These are phyloP conservation scores for Pan paniscus DNA, from an alignment of 2,113 vertebrate genomes.

Conservation along the genomic window DNA sequence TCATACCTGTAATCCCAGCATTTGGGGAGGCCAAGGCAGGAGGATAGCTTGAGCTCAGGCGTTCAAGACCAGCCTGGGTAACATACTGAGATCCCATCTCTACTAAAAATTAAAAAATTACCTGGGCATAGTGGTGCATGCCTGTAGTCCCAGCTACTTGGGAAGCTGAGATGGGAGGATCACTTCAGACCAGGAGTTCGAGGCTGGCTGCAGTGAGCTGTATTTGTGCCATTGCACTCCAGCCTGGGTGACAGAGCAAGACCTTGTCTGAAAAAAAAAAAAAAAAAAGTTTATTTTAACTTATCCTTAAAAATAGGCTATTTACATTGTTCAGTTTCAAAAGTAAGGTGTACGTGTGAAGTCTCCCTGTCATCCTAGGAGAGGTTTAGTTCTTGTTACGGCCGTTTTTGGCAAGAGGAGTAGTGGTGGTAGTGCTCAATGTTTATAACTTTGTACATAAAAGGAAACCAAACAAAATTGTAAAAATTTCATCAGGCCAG, in stretches of 20 bases:
- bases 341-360: not conserved
- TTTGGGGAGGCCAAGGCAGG: too few species aligned
- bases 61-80: not conserved
- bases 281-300: not conserved
- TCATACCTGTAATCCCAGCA: not conserved
- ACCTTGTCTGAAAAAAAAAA: too few species aligned
- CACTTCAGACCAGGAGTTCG: too few species aligned
- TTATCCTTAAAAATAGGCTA: not conserved
- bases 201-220: too few species aligned
- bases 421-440: not conserved
- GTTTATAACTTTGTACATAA: not conserved
- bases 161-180: too few species aligned
- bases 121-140: too few species aligned
- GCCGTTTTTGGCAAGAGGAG: not conserved
- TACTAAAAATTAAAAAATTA: not conserved
- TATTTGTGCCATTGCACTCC: too few species aligned
- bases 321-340: not conserved
- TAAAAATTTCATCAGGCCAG: not conserved
- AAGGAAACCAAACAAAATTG: not conserved
- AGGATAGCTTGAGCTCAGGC: not conserved
- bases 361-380: not conserved
- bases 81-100: not conserved
- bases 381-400: not conserved
- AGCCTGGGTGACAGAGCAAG: too few species aligned
- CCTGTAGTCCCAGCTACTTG: too few species aligned